Base-by-base conservation (phyloP, 2,113 vertebrate genomes). In the Macrotis lagotis region DNA sequence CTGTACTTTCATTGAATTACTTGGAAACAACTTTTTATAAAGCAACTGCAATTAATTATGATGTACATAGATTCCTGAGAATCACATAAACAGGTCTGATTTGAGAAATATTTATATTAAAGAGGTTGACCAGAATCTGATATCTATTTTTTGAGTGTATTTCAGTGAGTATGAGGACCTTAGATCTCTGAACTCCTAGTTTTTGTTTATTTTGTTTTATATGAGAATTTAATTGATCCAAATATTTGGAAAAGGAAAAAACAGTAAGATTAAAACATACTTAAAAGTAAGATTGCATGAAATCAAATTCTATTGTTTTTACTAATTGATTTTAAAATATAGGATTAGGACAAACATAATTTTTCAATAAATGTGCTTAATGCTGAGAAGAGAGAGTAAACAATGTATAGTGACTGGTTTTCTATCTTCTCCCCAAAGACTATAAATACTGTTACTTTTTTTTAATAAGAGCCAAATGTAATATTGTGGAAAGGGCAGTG, bases 311-410 rank as follows among this genome's bases (percentile, higher is more conserved):
- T 92, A 28, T 10, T 37, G 94, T 95, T 49, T 74, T 49, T 92
- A 66, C 10, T 24, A 92, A 37, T 93, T 90, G 3, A 74, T 74
- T n/a, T 74, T 19, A 74, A 74, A n/a, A n/a, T 74, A 6, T n/a
- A 2, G 31, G 59, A n/a, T n/a, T n/a, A 55, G 53, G 66, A 97
- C 50, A 66, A 96, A 96, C 91, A 93, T 31, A 95, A 53, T 95
- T 94, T 96, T 55, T 48, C 88, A 25, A 91, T 95, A 92, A 91
- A 47, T 74, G 50, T 55, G 59, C 90, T 94, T 95, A 96, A 93
- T 95, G 59, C 50, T 94, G 51, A 11, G 97, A 95, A 96, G 88
- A 96, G 93, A 97, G 92, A 97, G 92, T 50, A 93, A 83, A 94
- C 53, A 88, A 51, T 74, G 91, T 37, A 16, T 66, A 19, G 14